These are phyloP conservation scores for Pseudomugil tenellus DNA, from an alignment of 2,797 vertebrate species.

Conservation along the genomic window DNA sequence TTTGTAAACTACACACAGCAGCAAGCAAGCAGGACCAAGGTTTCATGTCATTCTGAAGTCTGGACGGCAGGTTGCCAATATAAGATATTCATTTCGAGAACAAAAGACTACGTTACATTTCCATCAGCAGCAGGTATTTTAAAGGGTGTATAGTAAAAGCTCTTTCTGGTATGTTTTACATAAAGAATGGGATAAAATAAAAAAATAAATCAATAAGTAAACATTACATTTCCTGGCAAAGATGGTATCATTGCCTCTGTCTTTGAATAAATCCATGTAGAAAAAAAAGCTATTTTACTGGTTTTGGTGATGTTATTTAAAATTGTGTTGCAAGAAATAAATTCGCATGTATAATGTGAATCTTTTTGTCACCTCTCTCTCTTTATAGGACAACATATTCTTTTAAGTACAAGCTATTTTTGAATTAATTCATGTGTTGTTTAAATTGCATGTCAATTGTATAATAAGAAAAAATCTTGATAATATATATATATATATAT, in stretches of 20 bases:
- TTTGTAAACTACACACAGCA: constrained; percentile 67
- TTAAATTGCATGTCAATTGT: too few species aligned
- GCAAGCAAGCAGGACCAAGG: constrained; percentile 31
- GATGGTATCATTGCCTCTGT: not conserved
- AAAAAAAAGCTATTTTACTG: not conserved
- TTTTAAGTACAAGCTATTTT: too few species aligned
- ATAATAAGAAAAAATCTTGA: too few species aligned
- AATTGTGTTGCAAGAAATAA: not conserved
- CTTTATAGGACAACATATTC: too few species aligned
- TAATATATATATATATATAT: too few species aligned
- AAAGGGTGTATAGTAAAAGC: not conserved
- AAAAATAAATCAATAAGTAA: too few species aligned
- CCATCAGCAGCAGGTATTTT: not conserved
- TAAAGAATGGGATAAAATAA: not conserved
- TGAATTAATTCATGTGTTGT: too few species aligned
- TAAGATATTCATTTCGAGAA: constrained; percentile 32
- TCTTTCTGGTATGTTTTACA: constrained; percentile 8
- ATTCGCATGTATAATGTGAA: too few species aligned
- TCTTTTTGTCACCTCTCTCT: too few species aligned
- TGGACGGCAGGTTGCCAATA: constrained; percentile 36
- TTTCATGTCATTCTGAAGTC: constrained; percentile 38
- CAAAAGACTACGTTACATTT: constrained; percentile 16
- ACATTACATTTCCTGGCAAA: too few species aligned
- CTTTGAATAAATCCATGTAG: too few species aligned
- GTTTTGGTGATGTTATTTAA: not conserved